phyloP scores from a whole-genome alignment of 2,797 vertebrate species.

The Melanotaenia nigrans region DNA sequence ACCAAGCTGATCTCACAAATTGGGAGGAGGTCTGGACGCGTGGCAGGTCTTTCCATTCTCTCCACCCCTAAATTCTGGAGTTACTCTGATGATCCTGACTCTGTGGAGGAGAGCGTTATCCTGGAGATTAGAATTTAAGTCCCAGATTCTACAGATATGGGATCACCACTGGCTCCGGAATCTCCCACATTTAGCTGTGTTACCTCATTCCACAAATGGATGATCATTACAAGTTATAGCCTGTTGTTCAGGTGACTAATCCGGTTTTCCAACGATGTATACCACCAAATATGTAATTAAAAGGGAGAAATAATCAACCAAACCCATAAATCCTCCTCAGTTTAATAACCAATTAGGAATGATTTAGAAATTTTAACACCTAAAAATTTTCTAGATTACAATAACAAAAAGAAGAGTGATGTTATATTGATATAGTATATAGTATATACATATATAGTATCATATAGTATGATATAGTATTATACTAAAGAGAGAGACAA shows the following conservation, averaged over 20 bases:
- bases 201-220: background rate
- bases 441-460: no score
- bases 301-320: background rate
- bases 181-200: no score
- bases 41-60: no score
- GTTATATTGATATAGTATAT: background rate
- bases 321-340: background rate
- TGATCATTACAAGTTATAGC: background rate
- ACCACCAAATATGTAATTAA: background rate
- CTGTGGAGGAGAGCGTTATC: no score
- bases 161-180: no score
- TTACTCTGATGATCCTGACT: no score
- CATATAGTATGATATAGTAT: background rate
- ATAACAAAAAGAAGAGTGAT: conserved; percentile 2
- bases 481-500: background rate
- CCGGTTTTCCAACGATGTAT: background rate
- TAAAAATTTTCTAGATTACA: background rate
- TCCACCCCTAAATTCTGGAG: no score
- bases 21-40: no score
- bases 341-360: conserved; percentile 5
- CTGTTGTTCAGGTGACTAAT: background rate
- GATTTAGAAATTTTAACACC: background rate
- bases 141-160: no score
- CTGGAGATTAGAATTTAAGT: background rate
- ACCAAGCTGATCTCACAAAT: no score